Percentiles rank a stretch among this genome's conserved stretches.
These are phyloP conservation scores for Palythoa caribaeorum DNA, from an alignment of 92 coral and sea anemone species.

Conservation along the genomic window DNA sequence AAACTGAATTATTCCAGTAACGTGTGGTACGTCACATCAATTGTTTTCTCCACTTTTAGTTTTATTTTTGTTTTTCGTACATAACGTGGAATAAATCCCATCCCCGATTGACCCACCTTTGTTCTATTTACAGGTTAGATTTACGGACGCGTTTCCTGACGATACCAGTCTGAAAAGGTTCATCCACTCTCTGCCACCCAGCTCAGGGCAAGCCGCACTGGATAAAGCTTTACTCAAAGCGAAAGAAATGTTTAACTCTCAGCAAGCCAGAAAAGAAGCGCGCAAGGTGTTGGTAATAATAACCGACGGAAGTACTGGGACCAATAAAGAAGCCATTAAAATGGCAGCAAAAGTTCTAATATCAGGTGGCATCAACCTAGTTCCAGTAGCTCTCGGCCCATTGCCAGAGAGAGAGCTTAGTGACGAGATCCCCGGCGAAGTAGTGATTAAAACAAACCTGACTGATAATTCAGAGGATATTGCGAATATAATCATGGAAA, in stretches of 20 bases:
- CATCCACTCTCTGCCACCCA: slow-evolving; percentile 62
- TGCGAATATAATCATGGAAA: slow-evolving; percentile 51
- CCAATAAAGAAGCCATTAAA: slow-evolving; percentile 74
- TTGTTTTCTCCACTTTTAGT: no score
- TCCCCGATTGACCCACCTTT: not conserved
- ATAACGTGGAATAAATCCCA: not conserved
- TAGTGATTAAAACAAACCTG: slow-evolving; percentile 58
- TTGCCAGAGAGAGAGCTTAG: slow-evolving; percentile 71
- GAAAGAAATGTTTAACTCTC: slow-evolving; percentile 69
- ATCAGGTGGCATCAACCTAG: slow-evolving; percentile 61
- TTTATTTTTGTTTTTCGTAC: not conserved
- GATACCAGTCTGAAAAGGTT: slow-evolving; percentile 53
- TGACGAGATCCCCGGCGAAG: slow-evolving; percentile 73
- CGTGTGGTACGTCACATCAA: no score
- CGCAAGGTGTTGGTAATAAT: slow-evolving; percentile 83
- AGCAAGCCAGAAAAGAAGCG: slow-evolving; percentile 77
- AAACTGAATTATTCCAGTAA: no score
- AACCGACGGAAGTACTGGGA: slow-evolving; percentile 80
- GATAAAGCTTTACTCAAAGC: slow-evolving; percentile 74
- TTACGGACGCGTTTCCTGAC: slow-evolving; percentile 66
- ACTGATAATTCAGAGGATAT: slow-evolving; percentile 66
- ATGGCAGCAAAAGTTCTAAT: slow-evolving; percentile 69
- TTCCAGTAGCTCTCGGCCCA: slow-evolving; percentile 87
- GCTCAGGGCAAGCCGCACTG: slow-evolving; percentile 63
- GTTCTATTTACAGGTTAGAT: slow-evolving; percentile 4